Base-by-base conservation (phyloP, 2,888 invertebrate species). In the Xestia sexstrigata region DNA sequence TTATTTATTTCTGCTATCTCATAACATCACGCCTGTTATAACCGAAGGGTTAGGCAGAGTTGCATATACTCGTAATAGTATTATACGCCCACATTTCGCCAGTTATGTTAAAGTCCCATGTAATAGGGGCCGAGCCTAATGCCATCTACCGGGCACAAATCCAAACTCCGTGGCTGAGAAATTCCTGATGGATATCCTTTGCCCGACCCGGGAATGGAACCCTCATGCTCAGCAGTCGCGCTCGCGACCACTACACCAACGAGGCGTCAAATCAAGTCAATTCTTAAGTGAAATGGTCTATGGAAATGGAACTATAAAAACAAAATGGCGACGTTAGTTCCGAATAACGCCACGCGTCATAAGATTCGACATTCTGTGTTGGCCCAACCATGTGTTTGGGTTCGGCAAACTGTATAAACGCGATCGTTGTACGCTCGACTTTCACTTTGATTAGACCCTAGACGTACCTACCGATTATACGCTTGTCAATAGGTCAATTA, bases 401-500 rank as follows among this genome's bases (percentile, higher is more conserved):
- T 11, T 52, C 8, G 4, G n/a, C 13, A 55, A 55, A 5, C 13
- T 4, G 52, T 11, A n/a, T 5, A 30, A 60, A 60, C 17, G 1
- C 30, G 3, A 26, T 58, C 26, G 23, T 26, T n/a, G 55, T 13
- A 26, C 26, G 2, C 30, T 17, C 17, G 26, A 7, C 15, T 26
- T 26, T 26, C 7, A 58, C 15, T 58, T 58, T 26, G 7, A 15
- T 58, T 58, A 74, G 63, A 69, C 45, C 66, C 45, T 30, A 39
- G 78, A 74, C 71, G 26, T 30, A 26, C 58, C 66, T 63, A 81
- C 58, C 66, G 60, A 81, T 81, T 74, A 67, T 35, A 70, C 78
- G 74, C 74, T 81, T 62, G 11, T 62, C 23, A 58, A 81, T 78
- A 49, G 52, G 26, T 47, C 39, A 70, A 60, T 81, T 83, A 83